phyloP scores from a whole-genome alignment of 1,140 invertebrate species.

The Caerostris darwini region DNA sequence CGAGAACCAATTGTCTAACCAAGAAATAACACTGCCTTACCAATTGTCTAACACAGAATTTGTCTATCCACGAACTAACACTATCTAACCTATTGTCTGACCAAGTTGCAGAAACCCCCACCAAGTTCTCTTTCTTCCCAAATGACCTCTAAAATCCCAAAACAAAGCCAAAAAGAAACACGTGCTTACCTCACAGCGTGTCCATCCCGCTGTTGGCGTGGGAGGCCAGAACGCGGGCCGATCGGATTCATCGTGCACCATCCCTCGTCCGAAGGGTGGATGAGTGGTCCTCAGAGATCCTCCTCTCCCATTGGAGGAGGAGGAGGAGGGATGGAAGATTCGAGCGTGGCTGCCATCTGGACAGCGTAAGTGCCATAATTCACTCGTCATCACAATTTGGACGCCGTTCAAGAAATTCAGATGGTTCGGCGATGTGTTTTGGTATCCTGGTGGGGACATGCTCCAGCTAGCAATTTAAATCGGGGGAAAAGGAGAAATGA shows the following conservation, averaged over 20 bases:
- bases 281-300: background rate
- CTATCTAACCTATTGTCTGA: too few relatives aligned
- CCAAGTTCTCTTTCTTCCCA: background rate
- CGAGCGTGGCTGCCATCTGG: slow-evolving; percentile 11
- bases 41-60: too few relatives aligned
- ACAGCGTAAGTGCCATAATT: background rate
- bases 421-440: background rate
- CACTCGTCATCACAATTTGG: background rate
- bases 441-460: too few relatives aligned
- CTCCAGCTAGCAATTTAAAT: too few relatives aligned
- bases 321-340: background rate
- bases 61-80: too few relatives aligned
- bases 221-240: slow-evolving; percentile 43
- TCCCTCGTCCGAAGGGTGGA: slow-evolving; percentile 29
- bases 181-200: background rate
- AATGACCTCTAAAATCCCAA: background rate
- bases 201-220: background rate
- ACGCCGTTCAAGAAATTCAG: background rate
- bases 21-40: too few relatives aligned
- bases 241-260: slow-evolving; percentile 13
- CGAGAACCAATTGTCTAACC: too few relatives aligned
- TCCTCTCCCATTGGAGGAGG: background rate
- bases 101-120: too few relatives aligned
- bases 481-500: too few relatives aligned
- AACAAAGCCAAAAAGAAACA: background rate